These are phyloP conservation scores for Gasteruption jaculator DNA, from an alignment of 2,888 invertebrate species.

Conservation along the genomic window DNA sequence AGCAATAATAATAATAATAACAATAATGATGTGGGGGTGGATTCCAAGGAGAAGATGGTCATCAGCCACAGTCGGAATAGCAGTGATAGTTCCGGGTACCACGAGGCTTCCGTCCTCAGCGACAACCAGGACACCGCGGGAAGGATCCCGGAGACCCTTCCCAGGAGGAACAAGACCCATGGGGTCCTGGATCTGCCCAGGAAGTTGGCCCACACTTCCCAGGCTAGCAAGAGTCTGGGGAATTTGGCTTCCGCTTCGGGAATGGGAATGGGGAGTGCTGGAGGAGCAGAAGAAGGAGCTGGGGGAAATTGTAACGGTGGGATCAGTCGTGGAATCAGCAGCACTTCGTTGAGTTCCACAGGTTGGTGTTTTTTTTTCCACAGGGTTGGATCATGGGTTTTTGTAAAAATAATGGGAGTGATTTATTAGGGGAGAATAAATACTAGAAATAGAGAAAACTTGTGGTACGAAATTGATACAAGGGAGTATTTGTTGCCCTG, in stretches of 20 bases:
- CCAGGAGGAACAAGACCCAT: slow-evolving; percentile 45
- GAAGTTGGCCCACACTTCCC: slow-evolving; percentile 42
- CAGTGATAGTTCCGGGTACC: slow-evolving; percentile 70
- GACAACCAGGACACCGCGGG: slow-evolving; percentile 55
- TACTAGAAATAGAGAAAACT: too few relatives aligned
- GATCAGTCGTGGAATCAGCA: slow-evolving; percentile 42
- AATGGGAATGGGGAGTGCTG: slow-evolving; percentile 22
- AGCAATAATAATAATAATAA: too few relatives aligned
- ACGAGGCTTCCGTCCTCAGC: slow-evolving; percentile 64
- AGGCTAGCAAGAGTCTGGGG: slow-evolving; percentile 46
- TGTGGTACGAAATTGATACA: too few relatives aligned
- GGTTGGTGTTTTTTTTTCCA: slow-evolving; percentile 29
- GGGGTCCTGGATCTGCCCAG: slow-evolving; percentile 37
- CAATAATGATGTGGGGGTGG: slow-evolving; percentile 14
- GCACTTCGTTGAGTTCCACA: slow-evolving; percentile 45
- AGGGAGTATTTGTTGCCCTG: too few relatives aligned
- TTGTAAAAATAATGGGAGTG: too few relatives aligned
- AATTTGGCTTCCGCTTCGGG: slow-evolving; percentile 39
- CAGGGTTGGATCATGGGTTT: slow-evolving; percentile 1
- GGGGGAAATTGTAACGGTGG: too few relatives aligned
- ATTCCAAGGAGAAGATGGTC: slow-evolving; percentile 50
- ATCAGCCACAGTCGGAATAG: slow-evolving; percentile 68
- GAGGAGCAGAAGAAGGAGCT: too few relatives aligned
- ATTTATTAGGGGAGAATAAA: too few relatives aligned
- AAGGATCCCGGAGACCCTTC: slow-evolving; percentile 47